phyloP scores from a whole-genome alignment of 92 coral and sea anemone genomes.

The Zoanthus gigantus region DNA sequence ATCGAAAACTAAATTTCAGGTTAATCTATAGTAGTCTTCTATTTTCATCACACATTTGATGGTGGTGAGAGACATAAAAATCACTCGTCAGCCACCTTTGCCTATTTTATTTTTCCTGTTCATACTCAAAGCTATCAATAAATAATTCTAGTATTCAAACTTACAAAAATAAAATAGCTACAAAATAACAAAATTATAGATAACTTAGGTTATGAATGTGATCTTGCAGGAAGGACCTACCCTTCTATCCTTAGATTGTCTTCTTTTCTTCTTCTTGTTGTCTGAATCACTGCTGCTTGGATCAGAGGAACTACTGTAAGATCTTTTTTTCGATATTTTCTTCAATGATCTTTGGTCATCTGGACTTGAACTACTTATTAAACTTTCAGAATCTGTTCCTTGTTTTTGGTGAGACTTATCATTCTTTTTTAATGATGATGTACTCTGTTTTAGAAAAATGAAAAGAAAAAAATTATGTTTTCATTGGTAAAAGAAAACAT shows the following conservation, averaged over 20 bases:
- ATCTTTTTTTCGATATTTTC: constrained; percentile 47
- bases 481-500: not conserved
- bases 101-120: no score
- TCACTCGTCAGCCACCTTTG: no score
- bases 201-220: not conserved
- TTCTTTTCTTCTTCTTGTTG: constrained; percentile 61
- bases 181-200: not conserved
- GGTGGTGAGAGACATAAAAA: no score
- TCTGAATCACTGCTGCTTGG: constrained; percentile 72
- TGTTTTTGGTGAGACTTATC: constrained; percentile 22
- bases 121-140: no score
- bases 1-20: no score
- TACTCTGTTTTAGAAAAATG: not conserved
- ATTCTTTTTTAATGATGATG: not conserved
- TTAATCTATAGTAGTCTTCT: no score
- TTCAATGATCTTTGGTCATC: constrained; percentile 55
- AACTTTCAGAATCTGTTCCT: constrained; percentile 43
- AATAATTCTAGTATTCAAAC: no score
- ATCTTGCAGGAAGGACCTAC: constrained; percentile 6
- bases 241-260: constrained; percentile 53
- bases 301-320: constrained; percentile 55
- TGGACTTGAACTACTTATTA: constrained; percentile 55
- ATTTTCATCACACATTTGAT: no score
- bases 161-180: not conserved
- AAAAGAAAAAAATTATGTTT: not conserved